Base-by-base conservation (phyloP, 2,888 invertebrate species). In the Megaustenia siamemsis region DNA sequence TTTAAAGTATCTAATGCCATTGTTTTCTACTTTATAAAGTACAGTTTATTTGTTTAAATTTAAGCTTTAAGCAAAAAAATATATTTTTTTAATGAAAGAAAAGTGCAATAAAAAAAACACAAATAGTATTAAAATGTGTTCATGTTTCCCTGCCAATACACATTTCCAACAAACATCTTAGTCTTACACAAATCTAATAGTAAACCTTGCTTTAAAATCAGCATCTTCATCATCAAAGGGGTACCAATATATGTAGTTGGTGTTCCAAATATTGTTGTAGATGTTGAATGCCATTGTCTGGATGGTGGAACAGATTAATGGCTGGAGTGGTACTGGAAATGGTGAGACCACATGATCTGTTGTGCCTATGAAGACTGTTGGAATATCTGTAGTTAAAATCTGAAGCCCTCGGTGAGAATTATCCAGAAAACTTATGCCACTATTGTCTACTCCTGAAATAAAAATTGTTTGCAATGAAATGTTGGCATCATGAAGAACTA, bases 211-310 rank as follows among this genome's bases (percentile, higher is more conserved):
- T 77, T 90, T 89, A 86, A 91, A 91, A 83, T 89, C 85, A 3
- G 82, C 78, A 79, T 86, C 87, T 12, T 80, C 49, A 8, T 82
- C 63, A 4, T 86, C 12, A 49, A 90, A 93, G 0, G 93, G 93
- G 78, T 93, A 93, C 92, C 92, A 93, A 63, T 90, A 88, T 45
- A 93, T 92, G 82, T 92, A 93, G 84, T 93, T 93, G 24, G 93
- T 93, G 84, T 91, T 90, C 93, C 93, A 93, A 49, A 93, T 90
- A 79, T 93, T 93, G 87, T 93, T 93, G 86, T 91, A 93, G 43
- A 93, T 78, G 87, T 92, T 92, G 86, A 90, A 93, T 15, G 91
- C 89, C 82, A 91, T 86, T 0, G 92, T 91, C 32, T 86, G 89
- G 38, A 93, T 89, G 40, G 89, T 86, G n/a, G 85, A 84, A 40